Evolutionary conservation across 64 coral and sea anemone species (phyloP), one percentile per base, ranked within the genome.

Genomic region (Actinia equina): DNA sequence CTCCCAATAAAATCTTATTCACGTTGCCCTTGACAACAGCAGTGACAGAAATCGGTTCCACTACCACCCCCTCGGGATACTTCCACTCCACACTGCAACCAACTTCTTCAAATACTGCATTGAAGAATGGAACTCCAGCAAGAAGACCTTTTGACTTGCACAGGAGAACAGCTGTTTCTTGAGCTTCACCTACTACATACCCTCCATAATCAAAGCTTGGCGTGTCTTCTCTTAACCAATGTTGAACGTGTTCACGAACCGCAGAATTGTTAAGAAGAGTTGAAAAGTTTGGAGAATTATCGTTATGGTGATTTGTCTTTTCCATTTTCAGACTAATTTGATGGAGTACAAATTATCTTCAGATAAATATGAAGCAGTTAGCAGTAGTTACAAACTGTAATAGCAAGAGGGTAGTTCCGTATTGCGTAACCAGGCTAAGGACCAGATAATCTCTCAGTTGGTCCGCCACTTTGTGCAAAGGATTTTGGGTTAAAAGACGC

Each of bases 161-260:
- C 18, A 99, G 82, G 18, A 99, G 74, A 60, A 99, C 82, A 77
- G 97, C 93, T 81, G 90, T 95, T 82, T 99, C 97, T 86, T 90
- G 80, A 37, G 53, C 77, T 25, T 93, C 88, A 59, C 93, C 97
- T 44, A 99, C 97, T 7, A 99, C 97, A 88, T 85, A 85, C 6
- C 97, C 93, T 65, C 97, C 97, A 69, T 93, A 88, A 84, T 99
- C 97, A 83, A 99, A 95, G 74, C 88, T 95, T 56, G 97, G 97
- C 2, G 83, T 86, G 57, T 99, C 97, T 88, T 99, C 97, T 46
- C 17, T 53, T 9, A 99, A 65, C 97, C 97, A 99, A 2, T 64
- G 62, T 10, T 65, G 84, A 9, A 99, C 93, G 43, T 94, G 85
- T 55, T 89, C 84, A 14, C 80, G 89, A 15, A 98, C 61, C 9